Evolutionary conservation across 2,113 vertebrate genomes (phyloP).

Genomic region (Bubo scandiacus): DNA sequence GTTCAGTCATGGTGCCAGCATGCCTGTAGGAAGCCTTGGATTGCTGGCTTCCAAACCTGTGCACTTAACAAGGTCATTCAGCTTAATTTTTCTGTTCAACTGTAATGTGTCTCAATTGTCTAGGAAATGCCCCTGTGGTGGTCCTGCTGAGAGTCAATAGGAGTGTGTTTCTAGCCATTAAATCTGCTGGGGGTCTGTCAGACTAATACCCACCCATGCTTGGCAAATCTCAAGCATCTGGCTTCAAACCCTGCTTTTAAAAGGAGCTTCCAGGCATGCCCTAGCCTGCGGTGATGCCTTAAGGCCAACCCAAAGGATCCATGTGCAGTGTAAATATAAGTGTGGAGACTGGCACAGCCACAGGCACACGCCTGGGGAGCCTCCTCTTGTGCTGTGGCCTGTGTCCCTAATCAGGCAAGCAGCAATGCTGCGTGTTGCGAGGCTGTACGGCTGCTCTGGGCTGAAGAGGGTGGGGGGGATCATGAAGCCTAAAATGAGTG

Average conservation of each 20-base stretch:
- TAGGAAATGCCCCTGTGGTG: neutral
- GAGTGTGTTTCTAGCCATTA: neutral
- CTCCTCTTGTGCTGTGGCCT: neutral
- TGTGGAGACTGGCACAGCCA: neutral
- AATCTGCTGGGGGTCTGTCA: neutral
- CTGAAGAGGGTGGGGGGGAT: too few species aligned
- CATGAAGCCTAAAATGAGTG: neutral
- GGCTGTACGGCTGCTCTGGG: neutral
- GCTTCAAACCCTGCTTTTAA: neutral
- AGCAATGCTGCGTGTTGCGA: accelerated
- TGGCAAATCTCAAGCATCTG: neutral
- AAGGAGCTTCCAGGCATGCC: neutral
- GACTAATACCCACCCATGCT: neutral
- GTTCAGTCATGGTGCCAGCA: neutral
- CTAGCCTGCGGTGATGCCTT: neutral
- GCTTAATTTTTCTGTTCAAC: neutral
- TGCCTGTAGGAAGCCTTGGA: neutral
- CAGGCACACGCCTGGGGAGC: neutral
- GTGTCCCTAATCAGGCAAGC: neutral
- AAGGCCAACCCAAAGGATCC: neutral
- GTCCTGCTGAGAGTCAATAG: neutral
- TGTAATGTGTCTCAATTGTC: neutral
- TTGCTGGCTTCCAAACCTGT: neutral
- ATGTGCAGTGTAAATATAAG: accelerated
- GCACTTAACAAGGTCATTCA: neutral